Conservation (phyloP, 2,797 vertebrate species). For the Mormyrus proboscirostris region DNA sequence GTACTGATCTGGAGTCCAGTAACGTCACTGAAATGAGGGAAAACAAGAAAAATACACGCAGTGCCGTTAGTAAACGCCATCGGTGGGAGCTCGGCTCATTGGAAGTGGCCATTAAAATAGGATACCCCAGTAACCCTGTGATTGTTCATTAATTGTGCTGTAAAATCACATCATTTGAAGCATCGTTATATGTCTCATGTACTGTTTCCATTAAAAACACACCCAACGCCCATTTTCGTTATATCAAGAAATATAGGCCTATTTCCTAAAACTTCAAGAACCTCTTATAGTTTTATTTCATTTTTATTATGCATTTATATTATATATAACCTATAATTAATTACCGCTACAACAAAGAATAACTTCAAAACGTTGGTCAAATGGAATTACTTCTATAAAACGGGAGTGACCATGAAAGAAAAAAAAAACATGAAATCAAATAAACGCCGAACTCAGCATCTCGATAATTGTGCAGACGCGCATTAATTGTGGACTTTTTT, state of each 20-base stretch:
- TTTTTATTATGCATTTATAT: not conserved
- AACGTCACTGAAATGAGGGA: slow-evolving; percentile 77
- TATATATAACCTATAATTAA: not conserved
- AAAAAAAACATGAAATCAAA: not conserved
- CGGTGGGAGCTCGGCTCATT: not conserved
- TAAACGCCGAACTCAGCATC: not conserved
- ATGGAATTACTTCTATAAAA: not conserved
- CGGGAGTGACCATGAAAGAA: not conserved
- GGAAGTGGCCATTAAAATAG: not conserved
- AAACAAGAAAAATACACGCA: not conserved
- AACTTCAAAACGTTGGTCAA: not conserved
- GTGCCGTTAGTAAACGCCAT: not conserved
- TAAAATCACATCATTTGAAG: not conserved
- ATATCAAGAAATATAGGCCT: not conserved
- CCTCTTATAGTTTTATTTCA: not conserved
- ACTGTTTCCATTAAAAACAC: not conserved
- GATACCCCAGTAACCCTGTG: not conserved
- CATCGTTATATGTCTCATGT: not conserved
- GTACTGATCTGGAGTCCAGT: slow-evolving; percentile 89
- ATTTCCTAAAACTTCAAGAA: not conserved
- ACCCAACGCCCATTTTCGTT: not conserved
- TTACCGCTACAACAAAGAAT: not conserved
- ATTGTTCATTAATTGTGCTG: not conserved
- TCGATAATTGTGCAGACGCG: not conserved
- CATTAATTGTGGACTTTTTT: not conserved